Conservation (phyloP, 2,113 vertebrate genomes). For the Phrynosoma platyrhinos region DNA sequence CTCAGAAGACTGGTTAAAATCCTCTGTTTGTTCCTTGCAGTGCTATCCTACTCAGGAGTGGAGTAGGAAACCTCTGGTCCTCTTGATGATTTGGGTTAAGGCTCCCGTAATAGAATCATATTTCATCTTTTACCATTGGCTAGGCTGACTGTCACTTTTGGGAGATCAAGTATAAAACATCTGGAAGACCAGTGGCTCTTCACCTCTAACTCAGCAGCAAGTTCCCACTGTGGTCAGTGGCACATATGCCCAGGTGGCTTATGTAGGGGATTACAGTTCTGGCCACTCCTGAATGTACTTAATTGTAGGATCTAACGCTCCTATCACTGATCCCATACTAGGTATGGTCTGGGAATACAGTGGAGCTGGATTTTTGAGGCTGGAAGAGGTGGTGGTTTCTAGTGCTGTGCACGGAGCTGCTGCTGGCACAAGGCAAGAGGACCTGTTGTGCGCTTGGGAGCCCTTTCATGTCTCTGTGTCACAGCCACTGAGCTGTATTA, state of each 20-base stretch:
- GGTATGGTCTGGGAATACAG: background rate
- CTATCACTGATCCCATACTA: background rate
- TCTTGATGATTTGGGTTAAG: background rate
- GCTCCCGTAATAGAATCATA: no score
- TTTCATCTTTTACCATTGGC: no score
- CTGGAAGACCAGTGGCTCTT: background rate
- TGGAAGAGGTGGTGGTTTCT: background rate
- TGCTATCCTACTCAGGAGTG: background rate
- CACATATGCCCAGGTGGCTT: background rate
- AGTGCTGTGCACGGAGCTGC: background rate
- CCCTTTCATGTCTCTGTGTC: constrained; percentile 22
- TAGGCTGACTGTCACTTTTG: no score
- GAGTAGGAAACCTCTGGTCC: no score
- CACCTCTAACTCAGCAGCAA: background rate
- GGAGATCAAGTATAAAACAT: no score
- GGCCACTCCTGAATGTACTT: background rate
- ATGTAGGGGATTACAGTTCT: background rate
- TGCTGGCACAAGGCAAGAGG: background rate
- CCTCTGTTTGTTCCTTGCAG: background rate
- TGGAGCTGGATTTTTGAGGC: background rate
- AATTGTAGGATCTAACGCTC: background rate
- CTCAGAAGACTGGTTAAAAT: background rate
- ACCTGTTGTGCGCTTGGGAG: background rate
- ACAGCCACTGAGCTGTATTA: constrained; percentile 64
- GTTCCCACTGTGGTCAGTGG: background rate